Evolutionary conservation across 1,140 invertebrate genomes (phyloP).

Genomic region (Bombyx mandarina): DNA sequence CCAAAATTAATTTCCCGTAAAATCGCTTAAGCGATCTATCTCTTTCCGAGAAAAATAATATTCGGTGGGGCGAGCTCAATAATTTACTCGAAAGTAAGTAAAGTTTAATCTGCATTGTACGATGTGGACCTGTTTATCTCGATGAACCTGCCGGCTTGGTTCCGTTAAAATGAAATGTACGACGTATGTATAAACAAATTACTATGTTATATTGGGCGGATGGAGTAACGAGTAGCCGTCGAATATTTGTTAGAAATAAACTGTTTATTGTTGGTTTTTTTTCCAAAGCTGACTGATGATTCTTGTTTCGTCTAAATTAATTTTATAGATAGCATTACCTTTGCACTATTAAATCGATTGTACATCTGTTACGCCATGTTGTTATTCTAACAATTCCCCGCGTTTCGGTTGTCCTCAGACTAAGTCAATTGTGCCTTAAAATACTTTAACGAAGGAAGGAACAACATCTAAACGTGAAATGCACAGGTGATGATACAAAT

Average conservation of each 20-base stretch:
- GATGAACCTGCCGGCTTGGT: constrained; percentile 22
- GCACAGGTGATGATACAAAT: too few species aligned
- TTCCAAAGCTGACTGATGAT: too few species aligned
- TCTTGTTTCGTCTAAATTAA: too few species aligned
- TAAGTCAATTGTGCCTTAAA: too few species aligned
- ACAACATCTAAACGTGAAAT: too few species aligned
- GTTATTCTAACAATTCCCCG: too few species aligned
- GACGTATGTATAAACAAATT: constrained; percentile 46
- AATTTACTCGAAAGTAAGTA: constrained; percentile 37
- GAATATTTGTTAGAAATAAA: not conserved
- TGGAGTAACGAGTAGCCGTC: constrained; percentile 20
- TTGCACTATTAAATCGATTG: too few species aligned
- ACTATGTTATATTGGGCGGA: constrained; percentile 38
- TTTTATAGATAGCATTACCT: too few species aligned
- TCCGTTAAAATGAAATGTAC: constrained; percentile 26
- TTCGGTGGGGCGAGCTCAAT: constrained; percentile 27
- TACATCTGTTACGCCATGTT: too few species aligned
- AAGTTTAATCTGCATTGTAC: constrained; percentile 37
- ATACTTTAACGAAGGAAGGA: too few species aligned
- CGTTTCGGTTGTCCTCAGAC: too few species aligned
- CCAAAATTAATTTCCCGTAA: constrained; percentile 62
- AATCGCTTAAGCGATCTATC: constrained; percentile 60
- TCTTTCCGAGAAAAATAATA: constrained; percentile 59
- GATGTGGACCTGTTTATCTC: constrained; percentile 33
- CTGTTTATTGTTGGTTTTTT: too few species aligned